Evolutionary conservation across 2,888 invertebrate genomes (phyloP).

Genomic region (Spicauda simplicius): DNA sequence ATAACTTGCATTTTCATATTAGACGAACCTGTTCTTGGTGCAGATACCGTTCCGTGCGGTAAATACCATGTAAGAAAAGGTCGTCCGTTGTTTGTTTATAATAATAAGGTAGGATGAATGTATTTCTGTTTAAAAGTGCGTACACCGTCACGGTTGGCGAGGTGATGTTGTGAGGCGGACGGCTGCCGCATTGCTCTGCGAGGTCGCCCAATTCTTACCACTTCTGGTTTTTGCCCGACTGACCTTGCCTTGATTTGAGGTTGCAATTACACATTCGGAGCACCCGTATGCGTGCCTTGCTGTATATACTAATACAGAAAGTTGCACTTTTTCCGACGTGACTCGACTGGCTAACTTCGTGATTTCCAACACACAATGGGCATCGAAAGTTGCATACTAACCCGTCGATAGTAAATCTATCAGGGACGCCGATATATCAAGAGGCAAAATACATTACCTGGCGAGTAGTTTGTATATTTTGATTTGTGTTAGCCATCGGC

Average conservation of each 20-base stretch:
- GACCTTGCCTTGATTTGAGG: conserved; percentile 72
- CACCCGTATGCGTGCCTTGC: conserved; percentile 51
- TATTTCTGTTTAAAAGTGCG: conserved; percentile 48
- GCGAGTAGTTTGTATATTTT: not conserved
- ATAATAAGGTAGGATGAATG: conserved; percentile 26
- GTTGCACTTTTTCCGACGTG: conserved; percentile 73
- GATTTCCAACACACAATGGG: conserved; percentile 42
- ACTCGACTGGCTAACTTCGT: conserved; percentile 51
- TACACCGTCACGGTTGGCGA: conserved; percentile 42
- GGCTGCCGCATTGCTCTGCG: conserved; percentile 62
- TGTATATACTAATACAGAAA: conserved; percentile 63
- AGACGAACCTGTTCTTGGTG: conserved; percentile 12
- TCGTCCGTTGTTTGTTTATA: not conserved
- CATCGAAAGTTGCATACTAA: conserved; percentile 37
- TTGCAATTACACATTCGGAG: conserved; percentile 68
- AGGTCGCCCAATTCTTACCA: conserved; percentile 71
- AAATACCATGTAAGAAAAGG: not conserved
- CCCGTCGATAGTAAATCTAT: conserved; percentile 24
- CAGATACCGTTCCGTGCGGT: not conserved
- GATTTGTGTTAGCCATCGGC: not conserved
- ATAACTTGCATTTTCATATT: conserved; percentile 2
- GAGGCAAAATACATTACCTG: conserved; percentile 6
- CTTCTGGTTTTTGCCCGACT: conserved; percentile 71
- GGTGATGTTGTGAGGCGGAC: conserved; percentile 41
- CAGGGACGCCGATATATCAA: conserved; percentile 10